phyloP scores from a whole-genome alignment of 2,888 invertebrate species.

The Oligia fasciuncula region DNA sequence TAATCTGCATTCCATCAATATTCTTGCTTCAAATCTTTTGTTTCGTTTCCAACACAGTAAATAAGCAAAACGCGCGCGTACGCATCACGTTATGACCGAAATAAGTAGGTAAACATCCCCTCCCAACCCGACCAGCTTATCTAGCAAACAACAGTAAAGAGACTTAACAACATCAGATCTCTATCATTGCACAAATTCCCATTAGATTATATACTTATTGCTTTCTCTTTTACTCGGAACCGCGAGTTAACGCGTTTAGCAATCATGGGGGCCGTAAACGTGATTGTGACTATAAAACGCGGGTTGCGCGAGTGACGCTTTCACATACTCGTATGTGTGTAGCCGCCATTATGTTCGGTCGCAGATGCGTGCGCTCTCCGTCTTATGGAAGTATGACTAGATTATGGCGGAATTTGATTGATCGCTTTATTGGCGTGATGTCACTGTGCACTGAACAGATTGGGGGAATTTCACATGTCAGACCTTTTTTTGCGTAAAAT shows the following conservation, averaged over 20 bases:
- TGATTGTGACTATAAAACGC: slow-evolving; percentile 43
- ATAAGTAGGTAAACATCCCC: not conserved
- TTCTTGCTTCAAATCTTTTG: too few species aligned
- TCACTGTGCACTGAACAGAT: slow-evolving; percentile 26
- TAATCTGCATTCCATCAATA: too few species aligned
- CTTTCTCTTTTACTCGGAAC: slow-evolving; percentile 1
- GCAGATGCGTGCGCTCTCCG: slow-evolving; percentile 12
- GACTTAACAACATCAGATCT: not conserved
- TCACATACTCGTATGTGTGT: slow-evolving; percentile 2
- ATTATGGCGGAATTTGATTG: slow-evolving; percentile 44
- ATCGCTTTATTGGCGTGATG: slow-evolving; percentile 45
- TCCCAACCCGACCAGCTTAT: not conserved
- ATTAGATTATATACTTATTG: not conserved
- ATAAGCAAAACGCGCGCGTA: not conserved
- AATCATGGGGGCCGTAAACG: slow-evolving; percentile 40
- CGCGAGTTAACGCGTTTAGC: slow-evolving; percentile 10
- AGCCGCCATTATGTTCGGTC: slow-evolving; percentile 6
- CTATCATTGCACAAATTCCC: not conserved
- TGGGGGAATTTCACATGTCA: slow-evolving; percentile 16
- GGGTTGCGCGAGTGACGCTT: slow-evolving; percentile 1
- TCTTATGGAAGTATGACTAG: slow-evolving; percentile 25
- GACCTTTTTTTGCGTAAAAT: not conserved
- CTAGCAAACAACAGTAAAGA: not conserved
- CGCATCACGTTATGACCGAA: not conserved
- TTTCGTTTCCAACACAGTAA: not conserved